Evolutionary conservation across 1,140 invertebrate genomes (phyloP).

Genomic region (Megalopta genalis): DNA sequence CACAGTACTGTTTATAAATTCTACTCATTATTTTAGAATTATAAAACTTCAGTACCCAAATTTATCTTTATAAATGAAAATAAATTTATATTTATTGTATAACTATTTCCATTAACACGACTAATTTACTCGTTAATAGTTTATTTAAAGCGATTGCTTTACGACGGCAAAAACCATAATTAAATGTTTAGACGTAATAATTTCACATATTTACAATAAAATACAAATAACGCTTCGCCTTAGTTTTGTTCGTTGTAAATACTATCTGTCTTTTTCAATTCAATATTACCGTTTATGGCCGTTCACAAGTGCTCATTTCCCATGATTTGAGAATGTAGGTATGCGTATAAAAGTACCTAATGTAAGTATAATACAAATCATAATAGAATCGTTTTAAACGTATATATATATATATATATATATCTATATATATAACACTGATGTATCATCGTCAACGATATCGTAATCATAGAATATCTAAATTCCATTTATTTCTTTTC

Average conservation of each 20-base stretch:
- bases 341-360: conserved; percentile 46
- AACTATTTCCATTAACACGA: background rate
- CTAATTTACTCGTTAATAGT: background rate
- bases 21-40: background rate
- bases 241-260: conserved; percentile 30
- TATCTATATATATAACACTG: conserved; percentile 43
- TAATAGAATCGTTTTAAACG: conserved; percentile 36
- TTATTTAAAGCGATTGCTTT: background rate
- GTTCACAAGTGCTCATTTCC: background rate
- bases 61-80: background rate
- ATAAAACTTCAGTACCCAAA: background rate
- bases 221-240: conserved; percentile 17
- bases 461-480: conserved; percentile 26
- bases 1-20: background rate
- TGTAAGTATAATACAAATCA: conserved; percentile 42
- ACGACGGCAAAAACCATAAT: background rate
- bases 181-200: conserved; percentile 22
- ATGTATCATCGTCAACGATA: conserved; percentile 24
- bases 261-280: background rate
- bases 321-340: conserved; percentile 49
- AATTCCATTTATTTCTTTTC: conserved; percentile 15
- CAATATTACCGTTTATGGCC: background rate
- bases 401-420: background rate
- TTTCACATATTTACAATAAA: conserved; percentile 31
- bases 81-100: background rate